Percentiles rank a stretch among this genome's conserved stretches.
Evolutionary conservation across 1,140 invertebrate species (phyloP).

Genomic region (Pseudomyrmex sp.): DNA sequence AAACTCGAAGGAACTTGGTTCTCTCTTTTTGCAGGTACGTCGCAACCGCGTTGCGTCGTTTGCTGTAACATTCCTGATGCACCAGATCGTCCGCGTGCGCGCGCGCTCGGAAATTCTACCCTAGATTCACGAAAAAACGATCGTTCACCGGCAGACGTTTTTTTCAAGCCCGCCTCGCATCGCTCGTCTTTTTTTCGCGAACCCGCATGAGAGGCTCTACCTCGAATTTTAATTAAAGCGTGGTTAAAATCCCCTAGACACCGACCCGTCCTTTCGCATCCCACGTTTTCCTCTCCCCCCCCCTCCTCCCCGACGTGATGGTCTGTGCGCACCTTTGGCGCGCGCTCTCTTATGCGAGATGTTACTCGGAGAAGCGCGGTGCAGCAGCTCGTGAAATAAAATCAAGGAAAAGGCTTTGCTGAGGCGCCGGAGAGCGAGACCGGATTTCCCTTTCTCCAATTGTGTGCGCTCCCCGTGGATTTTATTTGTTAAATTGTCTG

Average conservation of each 20-base stretch:
- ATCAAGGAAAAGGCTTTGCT: slow-evolving; percentile 46
- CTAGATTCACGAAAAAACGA: slow-evolving; percentile 1
- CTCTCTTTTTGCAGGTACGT: not conserved
- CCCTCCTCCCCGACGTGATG: not conserved
- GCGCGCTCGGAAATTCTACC: not conserved
- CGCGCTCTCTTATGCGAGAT: slow-evolving; percentile 1
- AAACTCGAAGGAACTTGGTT: not conserved
- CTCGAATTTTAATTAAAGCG: slow-evolving; percentile 61
- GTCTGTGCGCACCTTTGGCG: not conserved
- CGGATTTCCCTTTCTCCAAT: slow-evolving; percentile 41
- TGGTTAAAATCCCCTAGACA: slow-evolving; percentile 44
- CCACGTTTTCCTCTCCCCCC: not conserved
- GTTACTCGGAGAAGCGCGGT: slow-evolving; percentile 14
- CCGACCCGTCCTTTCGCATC: not conserved
- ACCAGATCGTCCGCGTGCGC: not conserved
- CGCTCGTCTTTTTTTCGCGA: not conserved
- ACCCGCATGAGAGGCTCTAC: not conserved
- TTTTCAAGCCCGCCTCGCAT: not conserved
- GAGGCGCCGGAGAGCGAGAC: slow-evolving; percentile 39
- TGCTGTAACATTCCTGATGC: not conserved
- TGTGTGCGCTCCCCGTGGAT: slow-evolving; percentile 20
- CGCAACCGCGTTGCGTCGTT: not conserved
- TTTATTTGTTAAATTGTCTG: slow-evolving; percentile 54
- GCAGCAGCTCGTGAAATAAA: slow-evolving; percentile 59
- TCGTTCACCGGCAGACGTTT: not conserved